A percentile compares a stretch with the other conserved stretches of the same genome.
phyloP scores from a whole-genome alignment of 2,888 invertebrate species.

The Calameuta pallipes region DNA sequence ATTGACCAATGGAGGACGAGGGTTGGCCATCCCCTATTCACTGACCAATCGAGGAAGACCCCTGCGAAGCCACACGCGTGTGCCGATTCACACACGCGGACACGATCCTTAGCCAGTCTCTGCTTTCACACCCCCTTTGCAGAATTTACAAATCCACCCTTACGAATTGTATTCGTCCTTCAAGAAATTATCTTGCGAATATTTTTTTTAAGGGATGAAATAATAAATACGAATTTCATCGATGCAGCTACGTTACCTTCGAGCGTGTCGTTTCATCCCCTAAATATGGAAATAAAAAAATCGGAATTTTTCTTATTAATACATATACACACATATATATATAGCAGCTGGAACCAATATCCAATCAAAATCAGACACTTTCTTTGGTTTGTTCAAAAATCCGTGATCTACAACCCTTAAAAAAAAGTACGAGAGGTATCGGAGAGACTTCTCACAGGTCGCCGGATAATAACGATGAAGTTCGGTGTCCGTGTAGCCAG shows the following conservation, averaged over 20 bases:
- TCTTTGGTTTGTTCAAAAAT: neutral
- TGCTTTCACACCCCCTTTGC: neutral
- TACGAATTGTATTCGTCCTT: neutral
- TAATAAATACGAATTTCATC: neutral
- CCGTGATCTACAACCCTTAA: neutral
- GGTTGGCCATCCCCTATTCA: conserved; percentile 54
- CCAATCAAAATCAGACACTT: neutral
- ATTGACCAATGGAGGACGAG: conserved; percentile 59
- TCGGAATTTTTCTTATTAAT: neutral
- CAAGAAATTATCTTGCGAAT: neutral
- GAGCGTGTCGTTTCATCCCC: neutral
- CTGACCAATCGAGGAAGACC: conserved; percentile 59
- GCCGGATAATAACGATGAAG: conserved; percentile 64
- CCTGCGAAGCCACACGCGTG: conserved; percentile 3
- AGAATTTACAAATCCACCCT: neutral
- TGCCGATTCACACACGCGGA: neutral
- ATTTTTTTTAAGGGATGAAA: neutral
- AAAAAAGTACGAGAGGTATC: neutral
- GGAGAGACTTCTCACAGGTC: conserved; percentile 1
- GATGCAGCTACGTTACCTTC: neutral
- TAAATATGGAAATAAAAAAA: neutral
- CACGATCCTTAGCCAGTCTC: neutral
- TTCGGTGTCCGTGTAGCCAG: conserved; percentile 62
- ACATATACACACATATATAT: neutral
- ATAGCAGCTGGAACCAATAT: neutral